Evolutionary conservation across 2,888 invertebrate genomes (phyloP).

Genomic region (Noctua janthe): DNA sequence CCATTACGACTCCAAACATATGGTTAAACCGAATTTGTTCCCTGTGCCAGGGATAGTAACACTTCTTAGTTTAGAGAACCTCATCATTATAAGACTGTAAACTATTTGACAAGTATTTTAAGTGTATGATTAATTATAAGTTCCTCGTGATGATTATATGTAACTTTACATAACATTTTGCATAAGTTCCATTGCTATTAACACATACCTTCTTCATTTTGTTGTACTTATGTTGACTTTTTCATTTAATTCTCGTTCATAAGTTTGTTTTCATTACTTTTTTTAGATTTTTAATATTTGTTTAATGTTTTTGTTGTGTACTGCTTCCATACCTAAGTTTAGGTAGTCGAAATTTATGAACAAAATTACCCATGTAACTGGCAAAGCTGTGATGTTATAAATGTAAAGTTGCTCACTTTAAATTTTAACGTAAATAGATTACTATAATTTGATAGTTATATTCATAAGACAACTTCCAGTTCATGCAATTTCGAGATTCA

Average conservation of each 20-base stretch:
- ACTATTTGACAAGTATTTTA: constrained; percentile 76
- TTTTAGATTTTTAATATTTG: constrained; percentile 52
- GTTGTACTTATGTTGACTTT: constrained; percentile 80
- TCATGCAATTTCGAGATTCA: constrained; percentile 32
- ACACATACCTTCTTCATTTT: constrained; percentile 76
- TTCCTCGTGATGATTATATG: constrained; percentile 56
- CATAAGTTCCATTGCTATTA: constrained; percentile 78
- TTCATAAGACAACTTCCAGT: constrained; percentile 41
- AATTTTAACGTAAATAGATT: constrained; percentile 78
- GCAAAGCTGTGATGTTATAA: constrained; percentile 80
- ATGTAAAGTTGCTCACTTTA: constrained; percentile 85
- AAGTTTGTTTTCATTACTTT: constrained; percentile 65
- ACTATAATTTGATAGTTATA: constrained; percentile 68
- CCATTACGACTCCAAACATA: constrained; percentile 36
- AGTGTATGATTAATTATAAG: constrained; percentile 69
- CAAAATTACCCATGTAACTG: constrained; percentile 57
- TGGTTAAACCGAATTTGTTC: constrained; percentile 61
- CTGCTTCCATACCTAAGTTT: constrained; percentile 52
- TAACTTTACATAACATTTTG: constrained; percentile 56
- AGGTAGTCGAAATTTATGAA: constrained; percentile 50
- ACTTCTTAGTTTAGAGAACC: constrained; percentile 50
- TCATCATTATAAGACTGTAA: constrained; percentile 70
- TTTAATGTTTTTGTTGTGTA: constrained; percentile 63
- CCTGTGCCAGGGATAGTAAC: constrained; percentile 52
- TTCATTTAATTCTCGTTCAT: constrained; percentile 65